Base-by-base conservation (phyloP, 2,888 invertebrate species). In the Alloscopus bannaensis region DNA sequence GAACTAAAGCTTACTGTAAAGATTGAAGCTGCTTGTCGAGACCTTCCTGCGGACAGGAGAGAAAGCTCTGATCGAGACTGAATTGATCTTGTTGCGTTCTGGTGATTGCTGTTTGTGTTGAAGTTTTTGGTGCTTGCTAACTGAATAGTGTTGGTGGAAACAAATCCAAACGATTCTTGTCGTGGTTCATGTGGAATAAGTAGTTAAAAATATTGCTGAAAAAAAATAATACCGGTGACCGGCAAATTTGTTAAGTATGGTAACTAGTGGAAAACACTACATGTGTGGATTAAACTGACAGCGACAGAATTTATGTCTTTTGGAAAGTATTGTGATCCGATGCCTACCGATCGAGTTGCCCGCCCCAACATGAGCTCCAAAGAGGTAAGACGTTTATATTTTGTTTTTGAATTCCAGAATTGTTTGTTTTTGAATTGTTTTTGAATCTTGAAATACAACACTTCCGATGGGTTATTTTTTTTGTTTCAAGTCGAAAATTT, bases 291-390 rank as follows among this genome's bases (percentile, higher is more conserved):
- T 57, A 47, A 31, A 70, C 65, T 70, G 36, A 62, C 28, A 24
- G 31, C 52, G 60, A n/a, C 62, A 62, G 52, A 68, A 64, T 66
- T 76, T 70, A 78, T 78, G 66, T 65, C 65, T 36, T 78, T 78
- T 71, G 52, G 59, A 36, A 71, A 60, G 18, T 55, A 50, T 71
- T 71, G 60, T 73, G 42, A 79, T 66, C 79, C 75, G 72, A 81
- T 81, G 81, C 81, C 81, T 80, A 80, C 80, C 70, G 83, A 83
- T 72, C 84, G 80, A 71, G 85, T 85, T 81, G 78, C 29, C 16
- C 84, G 85, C 80, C 84, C 85, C 66, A 86, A 81, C 71, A 86
- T 86, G 85, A 85, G 82, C 78, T 86, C 86, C 72, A 85, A 85
- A 82, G 86, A 86, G 86, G 86, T 86, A 81, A 77, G 65, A 36